A percentile compares a stretch with the other conserved stretches of the same genome.
phyloP scores from a whole-genome alignment of 2,113 vertebrate species.

The Lepus europaeus region DNA sequence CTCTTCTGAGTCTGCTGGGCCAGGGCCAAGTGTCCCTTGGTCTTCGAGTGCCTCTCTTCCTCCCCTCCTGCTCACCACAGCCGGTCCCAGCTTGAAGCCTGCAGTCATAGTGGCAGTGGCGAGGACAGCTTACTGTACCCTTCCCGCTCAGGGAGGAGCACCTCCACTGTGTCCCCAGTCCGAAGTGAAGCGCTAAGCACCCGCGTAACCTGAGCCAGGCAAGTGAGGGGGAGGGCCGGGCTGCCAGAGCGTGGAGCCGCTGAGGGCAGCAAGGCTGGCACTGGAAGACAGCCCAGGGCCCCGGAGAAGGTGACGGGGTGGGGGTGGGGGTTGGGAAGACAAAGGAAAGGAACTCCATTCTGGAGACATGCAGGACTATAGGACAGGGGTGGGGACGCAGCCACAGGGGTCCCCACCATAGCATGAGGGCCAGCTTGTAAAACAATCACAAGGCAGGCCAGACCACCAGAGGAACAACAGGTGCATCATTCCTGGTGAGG shows the following conservation, averaged over 20 bases:
- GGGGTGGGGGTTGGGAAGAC: neutral
- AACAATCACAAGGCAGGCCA: slow-evolving; percentile 19
- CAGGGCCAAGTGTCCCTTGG: slow-evolving; percentile 62
- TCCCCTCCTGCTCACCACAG: neutral
- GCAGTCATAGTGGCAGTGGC: neutral
- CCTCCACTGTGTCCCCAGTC: neutral
- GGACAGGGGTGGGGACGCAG: neutral
- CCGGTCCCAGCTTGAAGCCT: neutral
- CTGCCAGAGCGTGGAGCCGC: neutral
- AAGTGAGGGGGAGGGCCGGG: slow-evolving; percentile 16
- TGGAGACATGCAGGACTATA: neutral
- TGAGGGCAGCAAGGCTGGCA: neutral
- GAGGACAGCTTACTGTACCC: slow-evolving; percentile 38
- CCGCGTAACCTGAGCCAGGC: slow-evolving; percentile 44
- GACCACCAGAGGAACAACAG: neutral
- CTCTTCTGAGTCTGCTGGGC: slow-evolving; percentile 65
- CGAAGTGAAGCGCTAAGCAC: slow-evolving; percentile 2
- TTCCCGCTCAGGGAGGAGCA: neutral
- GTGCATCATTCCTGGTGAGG: neutral
- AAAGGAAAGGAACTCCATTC: neutral
- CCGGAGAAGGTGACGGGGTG: neutral
- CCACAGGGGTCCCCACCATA: neutral
- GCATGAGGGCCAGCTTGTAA: neutral
- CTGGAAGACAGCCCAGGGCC: neutral
- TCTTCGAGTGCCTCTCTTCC: slow-evolving; percentile 58